A percentile compares a stretch with the other conserved stretches of the same genome.
Evolutionary conservation across 1,140 invertebrate genomes (phyloP).

Genomic region (Zeugodacus cucurbitae): DNA sequence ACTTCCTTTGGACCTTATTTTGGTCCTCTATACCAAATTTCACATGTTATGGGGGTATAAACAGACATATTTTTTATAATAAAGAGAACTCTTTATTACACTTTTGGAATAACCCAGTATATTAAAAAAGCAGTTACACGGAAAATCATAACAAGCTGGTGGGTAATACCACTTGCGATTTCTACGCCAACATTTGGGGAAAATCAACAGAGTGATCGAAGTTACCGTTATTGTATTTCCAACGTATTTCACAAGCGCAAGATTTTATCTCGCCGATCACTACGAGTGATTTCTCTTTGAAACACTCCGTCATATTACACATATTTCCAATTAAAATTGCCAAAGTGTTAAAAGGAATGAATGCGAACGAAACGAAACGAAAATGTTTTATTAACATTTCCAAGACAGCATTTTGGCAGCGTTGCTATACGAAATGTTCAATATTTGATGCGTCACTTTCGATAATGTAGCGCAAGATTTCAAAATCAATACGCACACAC

Average conservation of each 20-base stretch:
- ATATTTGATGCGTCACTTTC: slow-evolving; percentile 38
- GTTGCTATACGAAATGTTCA: not conserved
- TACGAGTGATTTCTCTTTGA: not conserved
- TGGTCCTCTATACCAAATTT: too few species aligned
- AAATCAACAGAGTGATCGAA: too few species aligned
- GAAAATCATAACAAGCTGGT: too few species aligned
- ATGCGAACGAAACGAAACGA: not conserved
- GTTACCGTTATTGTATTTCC: not conserved
- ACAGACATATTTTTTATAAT: too few species aligned
- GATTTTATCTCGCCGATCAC: not conserved
- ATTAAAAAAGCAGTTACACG: too few species aligned
- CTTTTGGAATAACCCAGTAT: too few species aligned
- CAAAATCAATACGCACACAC: not conserved
- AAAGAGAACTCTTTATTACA: too few species aligned
- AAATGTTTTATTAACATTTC: not conserved
- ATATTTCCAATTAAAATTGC: not conserved
- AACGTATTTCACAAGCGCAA: not conserved
- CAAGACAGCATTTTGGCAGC: not conserved
- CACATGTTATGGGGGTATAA: too few species aligned
- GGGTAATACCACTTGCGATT: too few species aligned
- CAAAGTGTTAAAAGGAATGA: not conserved
- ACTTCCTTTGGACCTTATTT: too few species aligned
- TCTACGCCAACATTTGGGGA: too few species aligned
- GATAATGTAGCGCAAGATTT: slow-evolving; percentile 34
- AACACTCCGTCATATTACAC: not conserved